phyloP scores from a whole-genome alignment of 2,113 vertebrate species.

The Mola mola region DNA sequence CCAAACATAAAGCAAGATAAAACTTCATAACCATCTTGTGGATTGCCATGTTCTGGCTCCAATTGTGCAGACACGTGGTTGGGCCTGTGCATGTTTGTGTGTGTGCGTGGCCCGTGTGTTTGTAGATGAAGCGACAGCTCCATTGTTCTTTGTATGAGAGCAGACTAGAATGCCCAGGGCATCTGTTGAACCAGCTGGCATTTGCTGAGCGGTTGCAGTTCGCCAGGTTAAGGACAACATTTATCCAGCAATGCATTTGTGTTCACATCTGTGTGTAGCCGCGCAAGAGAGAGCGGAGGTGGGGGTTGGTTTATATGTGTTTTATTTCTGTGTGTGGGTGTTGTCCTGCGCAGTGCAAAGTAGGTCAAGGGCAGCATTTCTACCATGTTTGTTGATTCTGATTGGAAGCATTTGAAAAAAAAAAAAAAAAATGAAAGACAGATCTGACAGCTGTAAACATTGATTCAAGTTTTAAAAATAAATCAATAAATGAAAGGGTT shows the following conservation, averaged over 20 bases:
- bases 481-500: too few relatives aligned
- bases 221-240: constrained; percentile 71
- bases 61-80: constrained; percentile 50
- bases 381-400: constrained; percentile 13
- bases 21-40: constrained; percentile 71
- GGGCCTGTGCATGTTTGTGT: not conserved
- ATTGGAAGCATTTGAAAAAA: not conserved
- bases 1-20: constrained; percentile 60
- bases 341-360: not conserved
- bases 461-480: constrained; percentile 5
- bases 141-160: constrained; percentile 59
- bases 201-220: constrained; percentile 64
- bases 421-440: too few relatives aligned
- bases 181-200: constrained; percentile 79
- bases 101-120: constrained; percentile 1
- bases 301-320: not conserved
- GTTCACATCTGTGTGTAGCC: not conserved
- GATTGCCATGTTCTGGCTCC: constrained; percentile 44
- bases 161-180: constrained; percentile 57
- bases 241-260: constrained; percentile 60
- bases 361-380: constrained; percentile 37
- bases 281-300: not conserved
- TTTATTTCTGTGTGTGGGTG: constrained; percentile 11
- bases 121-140: constrained; percentile 39
- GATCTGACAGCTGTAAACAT: too few relatives aligned